These are phyloP conservation scores for Tychaedon coryphoeus DNA, from an alignment of 2,113 vertebrate genomes.

Conservation along the genomic window DNA sequence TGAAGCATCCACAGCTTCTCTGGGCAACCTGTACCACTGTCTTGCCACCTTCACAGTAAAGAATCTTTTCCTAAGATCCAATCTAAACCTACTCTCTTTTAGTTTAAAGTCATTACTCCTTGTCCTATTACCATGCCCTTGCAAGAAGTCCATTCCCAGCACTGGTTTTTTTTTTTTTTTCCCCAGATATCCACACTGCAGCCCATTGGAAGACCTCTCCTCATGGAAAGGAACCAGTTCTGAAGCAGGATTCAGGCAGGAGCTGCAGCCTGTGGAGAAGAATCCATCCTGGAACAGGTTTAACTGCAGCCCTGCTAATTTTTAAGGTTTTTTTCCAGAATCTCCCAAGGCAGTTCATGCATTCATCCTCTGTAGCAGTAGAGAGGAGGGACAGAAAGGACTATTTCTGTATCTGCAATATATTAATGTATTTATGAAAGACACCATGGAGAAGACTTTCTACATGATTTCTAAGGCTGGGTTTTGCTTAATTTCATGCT, in stretches of 20 bases:
- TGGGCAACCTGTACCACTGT: neutral
- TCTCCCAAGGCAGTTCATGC: neutral
- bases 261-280: neutral
- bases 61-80: neutral
- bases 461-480: neutral
- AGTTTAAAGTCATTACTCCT: neutral
- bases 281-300: neutral
- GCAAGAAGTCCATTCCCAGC: neutral
- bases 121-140: neutral
- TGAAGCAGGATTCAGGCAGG: neutral
- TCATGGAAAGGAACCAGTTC: neutral
- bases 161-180: accelerated
- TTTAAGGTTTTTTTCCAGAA: neutral
- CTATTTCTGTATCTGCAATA: neutral
- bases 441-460: neutral
- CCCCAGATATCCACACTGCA: neutral
- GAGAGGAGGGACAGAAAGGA: neutral
- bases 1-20: neutral
- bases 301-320: neutral
- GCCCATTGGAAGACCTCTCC: neutral
- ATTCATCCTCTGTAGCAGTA: neutral
- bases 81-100: neutral
- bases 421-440: neutral
- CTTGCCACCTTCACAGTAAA: neutral
- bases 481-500: neutral